A percentile compares a stretch with the other conserved stretches of the same genome.
These are phyloP conservation scores for Orchesellides sinensis DNA, from an alignment of 2,888 invertebrate species.

Conservation along the genomic window DNA sequence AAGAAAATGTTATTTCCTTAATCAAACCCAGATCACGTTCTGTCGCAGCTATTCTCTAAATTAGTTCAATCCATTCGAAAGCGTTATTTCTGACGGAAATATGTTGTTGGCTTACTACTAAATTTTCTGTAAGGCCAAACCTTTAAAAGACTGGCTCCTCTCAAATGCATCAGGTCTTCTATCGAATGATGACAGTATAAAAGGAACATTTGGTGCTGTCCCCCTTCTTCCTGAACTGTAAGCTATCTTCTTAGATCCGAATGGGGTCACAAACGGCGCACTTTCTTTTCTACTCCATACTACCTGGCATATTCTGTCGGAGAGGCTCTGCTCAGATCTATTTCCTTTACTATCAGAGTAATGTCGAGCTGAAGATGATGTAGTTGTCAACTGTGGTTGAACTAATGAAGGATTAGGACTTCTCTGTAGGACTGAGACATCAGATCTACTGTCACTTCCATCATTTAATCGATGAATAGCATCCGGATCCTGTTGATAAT, in stretches of 20 bases:
- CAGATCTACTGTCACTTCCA: constrained; percentile 5
- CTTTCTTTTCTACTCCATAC: constrained; percentile 62
- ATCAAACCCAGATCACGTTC: no score
- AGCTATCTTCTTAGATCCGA: not conserved
- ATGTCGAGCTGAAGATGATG: constrained; percentile 25
- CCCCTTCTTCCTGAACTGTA: constrained; percentile 29
- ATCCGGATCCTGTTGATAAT: constrained; percentile 50
- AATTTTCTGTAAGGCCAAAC: constrained; percentile 27
- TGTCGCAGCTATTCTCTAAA: no score
- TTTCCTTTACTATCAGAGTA: constrained; percentile 20
- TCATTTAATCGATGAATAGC: constrained; percentile 57
- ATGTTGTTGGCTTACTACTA: not conserved
- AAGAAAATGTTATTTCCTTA: no score
- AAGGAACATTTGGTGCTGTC: constrained; percentile 50
- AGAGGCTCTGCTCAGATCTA: constrained; percentile 40
- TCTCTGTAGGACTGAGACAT: constrained; percentile 1
- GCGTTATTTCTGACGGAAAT: not conserved
- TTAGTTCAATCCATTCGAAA: no score
- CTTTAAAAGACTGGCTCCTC: constrained; percentile 68
- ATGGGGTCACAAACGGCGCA: constrained; percentile 35
- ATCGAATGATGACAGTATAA: constrained; percentile 18
- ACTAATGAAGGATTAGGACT: not conserved
- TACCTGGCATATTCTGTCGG: constrained; percentile 61
- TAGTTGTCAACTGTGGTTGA: constrained; percentile 17
- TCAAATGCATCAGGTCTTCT: constrained; percentile 39